These are phyloP conservation scores for Cyphomyrus discorhynchus DNA, from an alignment of 2,113 vertebrate genomes.

Conservation along the genomic window DNA sequence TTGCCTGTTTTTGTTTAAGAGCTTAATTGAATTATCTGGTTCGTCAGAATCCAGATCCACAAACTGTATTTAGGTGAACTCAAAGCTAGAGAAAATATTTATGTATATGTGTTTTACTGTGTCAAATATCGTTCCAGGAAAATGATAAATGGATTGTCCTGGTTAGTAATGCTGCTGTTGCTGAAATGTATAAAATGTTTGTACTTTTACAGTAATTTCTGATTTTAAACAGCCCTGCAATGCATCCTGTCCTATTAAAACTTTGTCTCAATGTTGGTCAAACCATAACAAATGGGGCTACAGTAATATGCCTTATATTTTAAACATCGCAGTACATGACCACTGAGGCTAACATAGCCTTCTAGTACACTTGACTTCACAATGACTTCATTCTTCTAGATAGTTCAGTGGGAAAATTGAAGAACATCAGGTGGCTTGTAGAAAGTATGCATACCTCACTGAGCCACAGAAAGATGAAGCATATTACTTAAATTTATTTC, in stretches of 20 bases:
- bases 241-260: neutral
- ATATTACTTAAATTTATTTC: neutral
- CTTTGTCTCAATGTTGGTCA: neutral
- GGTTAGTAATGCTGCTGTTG: neutral
- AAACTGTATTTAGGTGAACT: neutral
- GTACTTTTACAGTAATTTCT: slow-evolving; percentile 4
- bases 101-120: neutral
- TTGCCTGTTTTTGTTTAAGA: slow-evolving; percentile 12
- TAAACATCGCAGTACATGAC: neutral
- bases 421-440: neutral
- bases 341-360: neutral
- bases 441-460: neutral
- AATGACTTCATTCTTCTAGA: neutral
- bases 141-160: neutral
- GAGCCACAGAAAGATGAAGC: neutral
- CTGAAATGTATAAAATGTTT: neutral
- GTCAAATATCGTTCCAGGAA: neutral
- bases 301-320: neutral
- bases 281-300: neutral
- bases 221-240: neutral
- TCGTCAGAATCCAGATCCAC: neutral
- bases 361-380: neutral
- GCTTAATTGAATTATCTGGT: neutral
- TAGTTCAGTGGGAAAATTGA: neutral
- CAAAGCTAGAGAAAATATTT: neutral